Evolutionary conservation across 2,888 invertebrate genomes (phyloP), one percentile per base, ranked within the genome.

Genomic region (Fabriciana adippe): DNA sequence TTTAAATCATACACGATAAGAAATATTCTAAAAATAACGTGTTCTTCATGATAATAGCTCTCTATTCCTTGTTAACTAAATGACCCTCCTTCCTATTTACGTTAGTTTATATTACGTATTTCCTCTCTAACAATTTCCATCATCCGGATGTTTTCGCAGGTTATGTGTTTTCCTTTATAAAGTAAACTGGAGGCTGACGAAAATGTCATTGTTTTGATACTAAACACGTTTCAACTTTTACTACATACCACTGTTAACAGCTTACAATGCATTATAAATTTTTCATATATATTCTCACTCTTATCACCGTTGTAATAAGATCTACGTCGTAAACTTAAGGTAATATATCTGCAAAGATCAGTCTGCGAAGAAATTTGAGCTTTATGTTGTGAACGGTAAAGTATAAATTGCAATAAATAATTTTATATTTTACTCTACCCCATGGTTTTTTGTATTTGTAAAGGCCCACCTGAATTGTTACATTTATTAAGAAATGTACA

Each of bases 211-310:
- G 61, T 61, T 61, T 61, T 61, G 31, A 51, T 51, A 61, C 61
- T 61, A 61, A 61, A 61, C 61, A 61, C 61, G 61, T 61, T 61
- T 61, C 61, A 61, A 61, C 61, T 61, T 61, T 61, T 61, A 53
- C 61, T 26, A 51, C 61, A 11, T 41, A 11, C 51, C 61, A 41
- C 61, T 51, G 50, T 61, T 61, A 50, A 51, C 50, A 61, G 51
- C 51, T 18, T 26, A 53, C 61, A 61, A 61, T 61, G 61, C 61
- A 61, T 61, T 61, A 61, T 61, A 61, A 13, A 61, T 61, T 61
- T 61, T 61, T 53, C 51, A 61, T 61, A 61, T 41, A 41, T 53
- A 61, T 61, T 53, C 14, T 18, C 18, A 53, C 61, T 53, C 51
- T 61, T 61, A 61, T 14, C 35, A 13, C 35, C 14, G 35, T 51